Base-by-base conservation (phyloP, 2,113 vertebrate species). In the Pogonocichla stellata region DNA sequence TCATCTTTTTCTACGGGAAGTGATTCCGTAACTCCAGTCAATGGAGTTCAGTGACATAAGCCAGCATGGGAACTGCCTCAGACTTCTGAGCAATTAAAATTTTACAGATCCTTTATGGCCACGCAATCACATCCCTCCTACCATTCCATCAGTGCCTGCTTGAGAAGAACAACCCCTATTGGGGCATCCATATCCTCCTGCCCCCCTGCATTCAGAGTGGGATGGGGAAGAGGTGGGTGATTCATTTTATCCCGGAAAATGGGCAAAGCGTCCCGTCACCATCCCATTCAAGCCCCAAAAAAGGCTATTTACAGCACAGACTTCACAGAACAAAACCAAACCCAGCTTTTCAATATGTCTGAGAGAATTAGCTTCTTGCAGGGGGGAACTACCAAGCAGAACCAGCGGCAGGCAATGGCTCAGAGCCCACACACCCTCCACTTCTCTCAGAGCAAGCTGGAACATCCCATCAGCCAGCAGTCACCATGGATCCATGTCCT, bases 1-100 rank as follows among this genome's bases (percentile, higher is more conserved):
- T 82, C 56, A 85, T 92, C 40, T 85, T 70, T 79, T 62, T 60
- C 79, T 82, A 57, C 85, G 90, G 86, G 86, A 93, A 93, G 66
- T 15, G 79, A 64, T 51, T 62, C 91, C 29, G 26, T 33, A 79
- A 75, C 85, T 43, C 64, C 69, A 61, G 57, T 64, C 62, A 18
- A 17, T 72, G 65, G 65, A 78, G 73, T 17, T 66, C 24, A 82
- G 92, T 43, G 82, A 78, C 73, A 67, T 1, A 47, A 85, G 67
- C 43, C 85, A 81, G 85, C 50, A 53, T 92, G 66, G 57, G 57
- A 94, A 81, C 65, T 85, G 85, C 58, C 74, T 75, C 53, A n/a
- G 23, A 26, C 40, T 62, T 29, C 66, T 72, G 50, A n/a, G 57
- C 43, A 85, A 87, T 87, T 93, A 84, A 75, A 56, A 67, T 65